Evolutionary conservation across 2,888 invertebrate species (phyloP).

Genomic region (Hydrotaea diabolus): DNA sequence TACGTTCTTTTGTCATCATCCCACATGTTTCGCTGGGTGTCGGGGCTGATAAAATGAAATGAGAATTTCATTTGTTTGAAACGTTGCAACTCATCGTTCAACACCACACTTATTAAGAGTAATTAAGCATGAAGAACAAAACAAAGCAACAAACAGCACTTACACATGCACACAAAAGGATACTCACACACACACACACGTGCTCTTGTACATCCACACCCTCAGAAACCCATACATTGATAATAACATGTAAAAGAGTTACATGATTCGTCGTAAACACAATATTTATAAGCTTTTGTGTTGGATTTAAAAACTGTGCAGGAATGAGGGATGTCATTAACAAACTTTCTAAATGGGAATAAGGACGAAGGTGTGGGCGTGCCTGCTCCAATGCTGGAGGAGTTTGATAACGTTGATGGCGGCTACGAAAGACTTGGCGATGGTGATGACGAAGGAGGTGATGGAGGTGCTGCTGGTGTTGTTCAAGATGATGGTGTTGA

Average conservation of each 20-base stretch:
- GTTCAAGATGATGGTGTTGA: slow-evolving; percentile 8
- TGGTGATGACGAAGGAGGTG: neutral
- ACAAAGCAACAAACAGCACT: slow-evolving; percentile 31
- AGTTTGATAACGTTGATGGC: neutral
- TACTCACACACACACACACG: slow-evolving; percentile 3
- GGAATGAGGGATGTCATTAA: slow-evolving; percentile 39
- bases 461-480: neutral
- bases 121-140: slow-evolving; percentile 62
- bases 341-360: slow-evolving; percentile 6
- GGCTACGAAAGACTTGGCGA: neutral
- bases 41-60: slow-evolving; percentile 1
- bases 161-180: neutral
- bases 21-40: neutral
- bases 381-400: neutral
- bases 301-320: neutral
- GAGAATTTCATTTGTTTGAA: slow-evolving; percentile 25
- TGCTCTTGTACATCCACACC: neutral
- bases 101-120: slow-evolving; percentile 56
- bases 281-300: slow-evolving; percentile 28
- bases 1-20: too few relatives aligned
- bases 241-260: slow-evolving; percentile 24
- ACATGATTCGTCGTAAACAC: slow-evolving; percentile 21
- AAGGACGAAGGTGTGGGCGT: neutral
- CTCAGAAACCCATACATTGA: neutral
- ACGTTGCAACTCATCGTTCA: slow-evolving; percentile 59